phyloP scores from a whole-genome alignment of 2,113 vertebrate genomes.

The Pelobates fuscus region DNA sequence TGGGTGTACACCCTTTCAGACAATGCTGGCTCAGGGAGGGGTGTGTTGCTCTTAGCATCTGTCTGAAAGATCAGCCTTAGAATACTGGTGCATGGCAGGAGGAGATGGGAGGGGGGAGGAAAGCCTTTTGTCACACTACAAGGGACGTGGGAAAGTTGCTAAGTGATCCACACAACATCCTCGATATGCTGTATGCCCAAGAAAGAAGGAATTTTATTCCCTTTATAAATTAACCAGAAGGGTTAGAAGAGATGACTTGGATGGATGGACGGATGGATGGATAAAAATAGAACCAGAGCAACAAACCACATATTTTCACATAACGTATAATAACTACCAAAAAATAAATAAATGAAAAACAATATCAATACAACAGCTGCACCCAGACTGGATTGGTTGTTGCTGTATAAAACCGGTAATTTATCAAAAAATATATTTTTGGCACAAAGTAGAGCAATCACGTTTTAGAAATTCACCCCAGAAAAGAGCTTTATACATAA shows the following conservation, averaged over 20 bases:
- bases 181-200: conserved; percentile 2
- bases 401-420: no score
- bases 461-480: no score
- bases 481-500: no score
- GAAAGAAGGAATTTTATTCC: not conserved
- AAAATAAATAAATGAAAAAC: no score
- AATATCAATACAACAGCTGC: no score
- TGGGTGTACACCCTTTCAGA: conserved; percentile 21
- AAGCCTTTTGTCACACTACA: conserved; percentile 28
- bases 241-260: not conserved
- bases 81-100: conserved; percentile 32
- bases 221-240: conserved; percentile 4
- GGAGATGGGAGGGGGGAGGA: not conserved
- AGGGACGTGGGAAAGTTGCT: conserved; percentile 44
- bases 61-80: conserved; percentile 20
- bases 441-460: no score
- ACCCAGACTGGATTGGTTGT: no score
- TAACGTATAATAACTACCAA: no score
- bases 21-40: conserved; percentile 40
- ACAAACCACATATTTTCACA: no score
- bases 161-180: conserved; percentile 33
- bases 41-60: conserved; percentile 26
- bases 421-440: no score
- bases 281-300: not conserved
- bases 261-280: conserved; percentile 5